Evolutionary conservation across 2,888 invertebrate species (phyloP).

Genomic region (Catotricha subobsoleta): DNA sequence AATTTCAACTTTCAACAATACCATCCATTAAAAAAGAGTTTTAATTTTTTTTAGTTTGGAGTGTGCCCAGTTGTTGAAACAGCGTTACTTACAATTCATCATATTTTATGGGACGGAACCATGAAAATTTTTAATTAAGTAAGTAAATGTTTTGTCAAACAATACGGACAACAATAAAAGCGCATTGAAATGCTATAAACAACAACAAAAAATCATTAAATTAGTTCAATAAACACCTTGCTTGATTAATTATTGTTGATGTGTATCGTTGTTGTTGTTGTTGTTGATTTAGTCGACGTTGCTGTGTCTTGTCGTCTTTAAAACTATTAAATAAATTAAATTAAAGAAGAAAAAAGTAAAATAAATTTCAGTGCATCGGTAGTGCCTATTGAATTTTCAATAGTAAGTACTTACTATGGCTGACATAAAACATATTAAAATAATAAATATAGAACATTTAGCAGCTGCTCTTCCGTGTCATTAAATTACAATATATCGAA

Average conservation of each 20-base stretch:
- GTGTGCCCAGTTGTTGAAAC: no score
- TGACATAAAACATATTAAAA: slow-evolving; percentile 1
- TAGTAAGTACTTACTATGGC: background rate
- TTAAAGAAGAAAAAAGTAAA: slow-evolving; percentile 1
- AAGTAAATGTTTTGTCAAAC: background rate
- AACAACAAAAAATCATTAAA: slow-evolving; percentile 2
- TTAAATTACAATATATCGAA: slow-evolving; percentile 6
- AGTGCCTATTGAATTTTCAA: background rate
- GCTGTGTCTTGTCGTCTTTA: no score
- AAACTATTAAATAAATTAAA: background rate
- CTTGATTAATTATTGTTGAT: slow-evolving; percentile 6
- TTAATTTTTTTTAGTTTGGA: no score
- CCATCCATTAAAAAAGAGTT: no score
- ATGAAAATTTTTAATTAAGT: no score
- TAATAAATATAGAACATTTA: slow-evolving; percentile 6
- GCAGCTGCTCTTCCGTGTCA: slow-evolving; percentile 7
- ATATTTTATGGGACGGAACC: no score
- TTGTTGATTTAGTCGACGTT: no score
- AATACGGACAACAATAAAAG: background rate
- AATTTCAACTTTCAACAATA: no score
- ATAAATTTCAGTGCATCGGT: slow-evolving; percentile 1
- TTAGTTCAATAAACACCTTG: slow-evolving; percentile 7
- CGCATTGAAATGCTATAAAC: background rate
- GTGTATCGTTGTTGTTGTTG: background rate
- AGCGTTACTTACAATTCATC: no score